phyloP scores from a whole-genome alignment of 2,888 invertebrate genomes.

The Drosophila formosana region DNA sequence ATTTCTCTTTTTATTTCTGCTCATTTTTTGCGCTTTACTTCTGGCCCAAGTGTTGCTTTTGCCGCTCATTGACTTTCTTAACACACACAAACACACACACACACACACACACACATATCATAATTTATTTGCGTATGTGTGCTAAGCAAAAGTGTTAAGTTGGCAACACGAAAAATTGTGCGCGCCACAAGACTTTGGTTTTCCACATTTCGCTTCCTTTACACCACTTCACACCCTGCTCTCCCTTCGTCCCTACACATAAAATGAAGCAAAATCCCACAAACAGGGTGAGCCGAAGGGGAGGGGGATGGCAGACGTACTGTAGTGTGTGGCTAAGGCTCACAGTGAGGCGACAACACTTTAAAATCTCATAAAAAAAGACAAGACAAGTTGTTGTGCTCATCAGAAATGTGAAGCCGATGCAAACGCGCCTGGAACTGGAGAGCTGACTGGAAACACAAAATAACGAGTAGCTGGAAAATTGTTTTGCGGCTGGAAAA shows the following conservation, averaged over 20 bases:
- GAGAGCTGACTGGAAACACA: no score
- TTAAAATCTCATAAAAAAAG: not conserved
- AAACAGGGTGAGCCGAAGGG: not conserved
- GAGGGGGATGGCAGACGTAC: not conserved
- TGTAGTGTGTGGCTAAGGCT: conserved; percentile 10
- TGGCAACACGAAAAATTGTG: conserved; percentile 75
- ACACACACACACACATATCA: conserved; percentile 40
- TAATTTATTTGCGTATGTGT: conserved; percentile 59
- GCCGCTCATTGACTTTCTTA: conserved; percentile 66
- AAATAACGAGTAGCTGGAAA: no score
- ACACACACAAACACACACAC: conserved; percentile 44
- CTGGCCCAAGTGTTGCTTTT: conserved; percentile 65
- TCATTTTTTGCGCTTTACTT: conserved; percentile 34
- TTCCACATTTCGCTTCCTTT: conserved; percentile 25
- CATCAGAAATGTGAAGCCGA: not conserved
- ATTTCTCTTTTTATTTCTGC: conserved; percentile 6
- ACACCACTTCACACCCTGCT: not conserved
- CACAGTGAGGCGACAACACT: conserved; percentile 44
- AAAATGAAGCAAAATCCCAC: conserved; percentile 15
- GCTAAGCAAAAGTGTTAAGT: conserved; percentile 77
- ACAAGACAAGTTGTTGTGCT: not conserved
- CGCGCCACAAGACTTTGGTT: conserved; percentile 76
- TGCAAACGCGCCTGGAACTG: no score
- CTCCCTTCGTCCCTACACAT: conserved; percentile 1
- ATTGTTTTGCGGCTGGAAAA: no score